These are phyloP conservation scores for Morone chrysops DNA, from an alignment of 2,113 vertebrate species.

Conservation along the genomic window DNA sequence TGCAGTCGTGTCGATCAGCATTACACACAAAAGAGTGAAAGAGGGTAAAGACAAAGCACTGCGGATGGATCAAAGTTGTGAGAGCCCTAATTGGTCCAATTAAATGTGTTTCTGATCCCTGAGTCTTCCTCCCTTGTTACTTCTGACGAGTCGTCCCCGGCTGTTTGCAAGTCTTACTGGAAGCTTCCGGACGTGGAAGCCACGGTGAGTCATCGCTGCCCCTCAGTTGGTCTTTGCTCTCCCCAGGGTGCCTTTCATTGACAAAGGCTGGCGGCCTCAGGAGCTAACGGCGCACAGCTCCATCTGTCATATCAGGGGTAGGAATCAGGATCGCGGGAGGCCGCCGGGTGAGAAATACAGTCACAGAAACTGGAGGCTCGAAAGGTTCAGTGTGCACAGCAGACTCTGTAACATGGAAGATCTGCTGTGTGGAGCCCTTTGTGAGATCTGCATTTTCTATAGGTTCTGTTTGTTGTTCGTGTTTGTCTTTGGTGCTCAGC, in stretches of 20 bases:
- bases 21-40: constrained; percentile 24
- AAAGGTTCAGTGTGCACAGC: constrained; percentile 21
- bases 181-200: constrained; percentile 70
- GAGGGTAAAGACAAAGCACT: constrained; percentile 38
- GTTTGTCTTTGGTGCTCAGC: constrained; percentile 14
- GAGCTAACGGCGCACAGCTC: constrained; percentile 58
- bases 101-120: constrained; percentile 62
- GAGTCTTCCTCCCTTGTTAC: constrained; percentile 18
- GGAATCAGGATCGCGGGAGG: constrained; percentile 43
- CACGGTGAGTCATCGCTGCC: constrained; percentile 69
- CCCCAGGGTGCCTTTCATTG: constrained; percentile 69
- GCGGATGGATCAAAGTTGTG: constrained; percentile 56
- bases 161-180: constrained; percentile 52
- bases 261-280: constrained; percentile 61
- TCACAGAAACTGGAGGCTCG: constrained; percentile 17
- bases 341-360: constrained; percentile 31
- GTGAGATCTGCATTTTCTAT: constrained; percentile 42
- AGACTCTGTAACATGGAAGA: constrained; percentile 7
- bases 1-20: constrained; percentile 16
- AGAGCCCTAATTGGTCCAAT: constrained; percentile 61
- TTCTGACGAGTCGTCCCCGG: constrained; percentile 41
- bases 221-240: constrained; percentile 64
- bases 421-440: background rate
- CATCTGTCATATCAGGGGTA: constrained; percentile 59
- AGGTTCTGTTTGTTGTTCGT: constrained; percentile 8